phyloP scores from a whole-genome alignment of 2,113 vertebrate genomes.

The Ahaetulla prasina region DNA sequence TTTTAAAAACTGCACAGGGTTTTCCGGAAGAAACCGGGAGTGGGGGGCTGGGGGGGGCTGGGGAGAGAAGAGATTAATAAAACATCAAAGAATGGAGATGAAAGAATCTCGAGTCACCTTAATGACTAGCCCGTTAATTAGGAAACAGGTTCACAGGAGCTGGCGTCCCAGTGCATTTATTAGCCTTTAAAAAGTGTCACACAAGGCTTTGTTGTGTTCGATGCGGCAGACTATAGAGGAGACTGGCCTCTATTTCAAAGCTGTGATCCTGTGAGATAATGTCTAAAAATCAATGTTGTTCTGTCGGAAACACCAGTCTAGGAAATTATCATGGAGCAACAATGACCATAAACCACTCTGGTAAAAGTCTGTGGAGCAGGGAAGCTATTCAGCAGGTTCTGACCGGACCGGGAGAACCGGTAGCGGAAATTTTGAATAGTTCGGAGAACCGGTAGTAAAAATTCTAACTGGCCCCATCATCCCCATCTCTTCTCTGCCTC shows the following conservation, averaged over 20 bases:
- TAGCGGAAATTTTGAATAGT: too few relatives aligned
- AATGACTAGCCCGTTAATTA: background rate
- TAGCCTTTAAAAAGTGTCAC: background rate
- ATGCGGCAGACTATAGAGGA: background rate
- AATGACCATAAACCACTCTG: background rate
- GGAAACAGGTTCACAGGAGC: background rate
- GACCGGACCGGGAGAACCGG: too few relatives aligned
- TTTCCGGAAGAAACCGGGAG: background rate
- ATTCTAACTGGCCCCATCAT: too few relatives aligned
- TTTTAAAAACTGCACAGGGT: background rate
- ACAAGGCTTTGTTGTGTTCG: background rate
- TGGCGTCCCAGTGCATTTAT: background rate
- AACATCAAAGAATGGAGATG: background rate
- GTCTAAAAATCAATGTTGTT: background rate
- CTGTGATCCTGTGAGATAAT: background rate
- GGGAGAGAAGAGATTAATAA: background rate
- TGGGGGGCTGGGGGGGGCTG: too few relatives aligned
- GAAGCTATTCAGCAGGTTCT: too few relatives aligned
- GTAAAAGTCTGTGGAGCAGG: background rate
- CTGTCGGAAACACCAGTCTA: background rate
- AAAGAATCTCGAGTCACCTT: background rate
- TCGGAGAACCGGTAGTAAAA: too few relatives aligned
- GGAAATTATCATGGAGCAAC: background rate
- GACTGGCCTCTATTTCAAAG: background rate
- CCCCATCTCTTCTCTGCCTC: too few relatives aligned